These are phyloP conservation scores for Ecliptopera silaceata DNA, from an alignment of 2,888 invertebrate genomes.

Conservation along the genomic window DNA sequence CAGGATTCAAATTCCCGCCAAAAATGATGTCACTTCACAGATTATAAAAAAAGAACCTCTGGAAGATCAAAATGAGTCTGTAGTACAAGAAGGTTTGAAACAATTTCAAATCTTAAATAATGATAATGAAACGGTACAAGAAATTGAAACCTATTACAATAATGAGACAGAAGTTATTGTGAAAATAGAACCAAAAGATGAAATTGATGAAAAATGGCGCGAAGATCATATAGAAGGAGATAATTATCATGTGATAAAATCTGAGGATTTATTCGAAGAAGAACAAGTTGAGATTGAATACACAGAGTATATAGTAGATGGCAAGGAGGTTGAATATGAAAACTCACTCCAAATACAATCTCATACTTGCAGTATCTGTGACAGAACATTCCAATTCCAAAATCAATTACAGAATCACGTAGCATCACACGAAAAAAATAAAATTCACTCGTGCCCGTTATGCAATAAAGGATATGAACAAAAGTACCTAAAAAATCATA, in stretches of 20 bases:
- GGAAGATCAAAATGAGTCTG: too few species aligned
- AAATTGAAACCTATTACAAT: not conserved
- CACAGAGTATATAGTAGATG: too few species aligned
- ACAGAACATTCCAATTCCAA: not conserved
- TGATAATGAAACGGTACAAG: too few species aligned
- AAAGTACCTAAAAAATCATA: not conserved
- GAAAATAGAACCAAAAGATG: conserved; percentile 1
- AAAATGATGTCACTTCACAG: too few species aligned
- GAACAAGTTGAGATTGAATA: not conserved
- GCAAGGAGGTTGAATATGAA: not conserved
- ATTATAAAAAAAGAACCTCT: too few species aligned
- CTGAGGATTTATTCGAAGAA: not conserved
- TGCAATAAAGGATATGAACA: not conserved
- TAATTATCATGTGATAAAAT: not conserved
- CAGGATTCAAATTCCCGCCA: too few species aligned
- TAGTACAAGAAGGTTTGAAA: too few species aligned
- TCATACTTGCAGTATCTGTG: not conserved
- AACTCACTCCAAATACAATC: not conserved
- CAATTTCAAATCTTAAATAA: too few species aligned
- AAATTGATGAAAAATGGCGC: not conserved
- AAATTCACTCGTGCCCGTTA: not conserved
- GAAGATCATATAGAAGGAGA: not conserved
- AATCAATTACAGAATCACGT: not conserved
- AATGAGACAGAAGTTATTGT: not conserved
- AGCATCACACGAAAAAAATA: not conserved